phyloP scores from a whole-genome alignment of 2,797 vertebrate species.

The Mycteria americana region DNA sequence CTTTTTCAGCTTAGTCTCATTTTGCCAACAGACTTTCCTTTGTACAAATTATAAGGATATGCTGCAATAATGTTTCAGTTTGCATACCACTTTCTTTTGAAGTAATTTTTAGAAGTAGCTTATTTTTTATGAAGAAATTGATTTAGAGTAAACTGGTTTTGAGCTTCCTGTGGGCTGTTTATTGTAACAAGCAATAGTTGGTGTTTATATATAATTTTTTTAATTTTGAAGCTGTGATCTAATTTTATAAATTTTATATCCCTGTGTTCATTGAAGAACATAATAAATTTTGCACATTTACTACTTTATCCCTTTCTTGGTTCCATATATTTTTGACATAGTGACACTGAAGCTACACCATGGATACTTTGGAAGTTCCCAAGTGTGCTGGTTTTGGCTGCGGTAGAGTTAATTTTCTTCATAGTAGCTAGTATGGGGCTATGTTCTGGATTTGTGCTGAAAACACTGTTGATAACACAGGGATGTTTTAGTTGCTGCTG shows the following conservation, averaged over 20 bases:
- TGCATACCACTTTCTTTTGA: not conserved
- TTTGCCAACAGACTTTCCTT: not conserved
- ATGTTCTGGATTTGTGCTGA: not conserved
- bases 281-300: conserved; percentile 40
- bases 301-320: not conserved
- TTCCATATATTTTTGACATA: not conserved
- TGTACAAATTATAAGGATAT: not conserved
- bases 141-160: not conserved
- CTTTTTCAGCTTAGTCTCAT: not conserved
- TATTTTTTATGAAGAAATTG: not conserved
- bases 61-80: not conserved
- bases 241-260: not conserved
- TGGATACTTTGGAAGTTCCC: not conserved
- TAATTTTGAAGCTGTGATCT: not conserved
- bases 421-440: not conserved
- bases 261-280: not conserved
- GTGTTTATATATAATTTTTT: not conserved
- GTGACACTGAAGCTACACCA: not conserved
- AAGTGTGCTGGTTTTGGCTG: not conserved
- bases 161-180: not conserved
- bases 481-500: not conserved
- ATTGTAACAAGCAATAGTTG: not conserved
- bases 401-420: not conserved
- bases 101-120: not conserved
- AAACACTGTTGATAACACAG: not conserved